Percentiles rank a stretch among this genome's conserved stretches.
phyloP scores from a whole-genome alignment of 2,113 vertebrate genomes.

The Garra rufa region DNA sequence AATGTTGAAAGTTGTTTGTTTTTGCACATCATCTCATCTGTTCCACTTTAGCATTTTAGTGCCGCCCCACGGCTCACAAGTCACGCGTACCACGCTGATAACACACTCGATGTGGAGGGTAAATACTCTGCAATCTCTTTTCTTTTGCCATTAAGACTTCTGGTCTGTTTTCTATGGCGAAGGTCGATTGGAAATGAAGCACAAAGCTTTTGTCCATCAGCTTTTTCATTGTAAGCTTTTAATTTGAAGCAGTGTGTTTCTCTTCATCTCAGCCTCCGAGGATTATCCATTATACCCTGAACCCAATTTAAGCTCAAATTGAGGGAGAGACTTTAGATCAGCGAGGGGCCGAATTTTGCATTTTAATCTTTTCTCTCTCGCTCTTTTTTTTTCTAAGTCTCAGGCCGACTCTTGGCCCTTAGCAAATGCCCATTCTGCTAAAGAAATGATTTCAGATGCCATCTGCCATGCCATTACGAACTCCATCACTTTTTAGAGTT shows the following conservation, averaged over 20 bases:
- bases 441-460: slow-evolving; percentile 43
- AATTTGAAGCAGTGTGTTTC: slow-evolving; percentile 54
- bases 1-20: slow-evolving; percentile 45
- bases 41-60: slow-evolving; percentile 1
- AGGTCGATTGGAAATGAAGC: slow-evolving; percentile 13
- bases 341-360: slow-evolving; percentile 16
- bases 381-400: neutral
- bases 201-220: slow-evolving; percentile 20
- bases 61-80: neutral
- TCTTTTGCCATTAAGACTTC: neutral
- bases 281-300: slow-evolving; percentile 57
- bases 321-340: slow-evolving; percentile 56
- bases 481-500: slow-evolving; percentile 34
- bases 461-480: slow-evolving; percentile 21
- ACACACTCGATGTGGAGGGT: neutral
- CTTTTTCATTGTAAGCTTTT: slow-evolving; percentile 49
- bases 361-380: slow-evolving; percentile 34
- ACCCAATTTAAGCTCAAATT: slow-evolving; percentile 52
- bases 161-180: neutral
- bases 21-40: slow-evolving; percentile 22
- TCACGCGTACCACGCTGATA: neutral
- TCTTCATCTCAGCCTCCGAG: slow-evolving; percentile 42
- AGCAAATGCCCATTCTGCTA: slow-evolving; percentile 32
- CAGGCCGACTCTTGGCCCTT: slow-evolving; percentile 3
- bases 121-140: neutral